Percentiles rank a stretch among this genome's conserved stretches.
These are phyloP conservation scores for Stomorhina lunata DNA, from an alignment of 2,888 invertebrate species.

Conservation along the genomic window DNA sequence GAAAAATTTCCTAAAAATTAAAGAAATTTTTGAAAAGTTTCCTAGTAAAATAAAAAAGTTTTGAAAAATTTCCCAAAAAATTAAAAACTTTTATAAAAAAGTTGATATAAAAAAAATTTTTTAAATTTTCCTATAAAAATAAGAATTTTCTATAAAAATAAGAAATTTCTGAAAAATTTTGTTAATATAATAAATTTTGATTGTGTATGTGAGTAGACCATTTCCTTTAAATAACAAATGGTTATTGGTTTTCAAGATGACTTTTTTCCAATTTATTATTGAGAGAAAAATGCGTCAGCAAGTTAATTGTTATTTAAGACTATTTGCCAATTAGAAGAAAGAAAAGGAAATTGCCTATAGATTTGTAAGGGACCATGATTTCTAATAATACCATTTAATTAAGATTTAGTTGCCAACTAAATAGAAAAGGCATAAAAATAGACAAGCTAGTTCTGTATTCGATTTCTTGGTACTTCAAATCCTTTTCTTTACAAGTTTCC, in stretches of 20 bases:
- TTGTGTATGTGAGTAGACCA: not conserved
- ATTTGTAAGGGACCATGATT: not conserved
- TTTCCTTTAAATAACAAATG: constrained; percentile 31
- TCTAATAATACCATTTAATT: too few species aligned
- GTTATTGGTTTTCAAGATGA: constrained; percentile 16
- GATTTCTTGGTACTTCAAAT: not conserved
- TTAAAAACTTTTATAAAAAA: too few species aligned
- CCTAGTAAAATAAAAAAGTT: too few species aligned
- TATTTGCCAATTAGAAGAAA: constrained; percentile 15
- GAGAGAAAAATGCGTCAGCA: not conserved
- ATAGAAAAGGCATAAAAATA: not conserved
- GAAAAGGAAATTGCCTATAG: constrained; percentile 9
- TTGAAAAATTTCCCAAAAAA: too few species aligned
- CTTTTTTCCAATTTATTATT: constrained; percentile 12
- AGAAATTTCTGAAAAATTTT: too few species aligned
- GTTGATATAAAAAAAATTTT: too few species aligned
- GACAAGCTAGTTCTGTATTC: constrained; percentile 11
- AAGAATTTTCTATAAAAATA: too few species aligned
- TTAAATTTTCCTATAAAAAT: too few species aligned
- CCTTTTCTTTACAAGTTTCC: not conserved
- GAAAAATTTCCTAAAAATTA: too few species aligned
- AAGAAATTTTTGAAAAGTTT: too few species aligned
- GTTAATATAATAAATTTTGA: too few species aligned
- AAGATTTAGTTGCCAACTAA: too few species aligned
- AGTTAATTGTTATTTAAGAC: constrained; percentile 27